Percentiles rank a stretch among this genome's conserved stretches.
Evolutionary conservation across 2,888 invertebrate species (phyloP).

Genomic region (Caenorhabditis becei): DNA sequence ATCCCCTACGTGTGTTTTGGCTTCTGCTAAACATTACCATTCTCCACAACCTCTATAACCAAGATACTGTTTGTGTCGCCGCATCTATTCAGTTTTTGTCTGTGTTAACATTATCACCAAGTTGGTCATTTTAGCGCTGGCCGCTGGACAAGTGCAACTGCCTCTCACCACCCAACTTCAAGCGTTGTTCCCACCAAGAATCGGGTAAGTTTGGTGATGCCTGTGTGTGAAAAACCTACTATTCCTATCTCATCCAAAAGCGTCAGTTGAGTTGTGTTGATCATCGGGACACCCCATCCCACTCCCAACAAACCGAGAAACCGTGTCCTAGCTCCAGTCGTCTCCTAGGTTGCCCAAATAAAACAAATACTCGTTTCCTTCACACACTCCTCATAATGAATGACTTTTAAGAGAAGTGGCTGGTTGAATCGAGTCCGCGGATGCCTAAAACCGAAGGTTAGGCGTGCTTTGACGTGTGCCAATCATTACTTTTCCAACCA

Average conservation of each 20-base stretch:
- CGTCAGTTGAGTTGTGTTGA: constrained; percentile 39
- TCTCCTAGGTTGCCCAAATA: constrained; percentile 19
- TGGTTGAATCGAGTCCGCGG: constrained; percentile 58
- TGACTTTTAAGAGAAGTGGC: constrained; percentile 60
- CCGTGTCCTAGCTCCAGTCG: constrained; percentile 30
- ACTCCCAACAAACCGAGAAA: constrained; percentile 20
- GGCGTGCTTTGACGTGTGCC: constrained; percentile 66
- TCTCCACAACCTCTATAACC: constrained; percentile 50
- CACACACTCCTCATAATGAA: constrained; percentile 32
- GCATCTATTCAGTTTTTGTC: constrained; percentile 55
- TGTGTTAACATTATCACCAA: constrained; percentile 59
- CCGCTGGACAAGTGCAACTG: constrained; percentile 70
- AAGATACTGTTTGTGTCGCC: constrained; percentile 51
- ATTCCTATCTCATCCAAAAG: constrained; percentile 34
- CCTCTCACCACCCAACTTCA: constrained; percentile 77
- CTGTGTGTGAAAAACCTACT: constrained; percentile 60
- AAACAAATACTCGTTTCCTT: constrained; percentile 5
- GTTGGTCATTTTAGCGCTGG: constrained; percentile 73
- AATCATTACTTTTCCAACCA: constrained; percentile 52
- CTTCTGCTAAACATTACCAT: constrained; percentile 61
- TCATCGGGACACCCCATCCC: constrained; percentile 13
- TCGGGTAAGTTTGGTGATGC: constrained; percentile 69
- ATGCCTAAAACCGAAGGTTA: constrained; percentile 61
- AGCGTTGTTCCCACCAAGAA: constrained; percentile 73
- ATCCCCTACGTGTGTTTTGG: constrained; percentile 52